These are phyloP conservation scores for Eucriotettix oculatus DNA, from an alignment of 2,888 invertebrate species.

Conservation along the genomic window DNA sequence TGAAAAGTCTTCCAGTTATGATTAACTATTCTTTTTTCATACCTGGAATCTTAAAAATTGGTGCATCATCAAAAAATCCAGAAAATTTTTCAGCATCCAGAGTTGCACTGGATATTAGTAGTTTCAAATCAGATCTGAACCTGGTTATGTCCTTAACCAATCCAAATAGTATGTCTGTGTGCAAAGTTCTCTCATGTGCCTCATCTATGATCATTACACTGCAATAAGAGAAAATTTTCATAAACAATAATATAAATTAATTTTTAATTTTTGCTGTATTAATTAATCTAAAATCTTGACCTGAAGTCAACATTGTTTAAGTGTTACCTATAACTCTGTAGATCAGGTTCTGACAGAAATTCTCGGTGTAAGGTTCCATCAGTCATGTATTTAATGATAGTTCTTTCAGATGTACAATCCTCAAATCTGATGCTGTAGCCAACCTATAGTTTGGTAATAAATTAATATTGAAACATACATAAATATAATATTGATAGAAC, in stretches of 20 bases:
- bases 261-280: background rate
- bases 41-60: constrained; percentile 85
- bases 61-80: constrained; percentile 94
- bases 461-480: background rate
- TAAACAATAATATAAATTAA: background rate
- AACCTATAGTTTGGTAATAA: constrained; percentile 25
- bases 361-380: constrained; percentile 96
- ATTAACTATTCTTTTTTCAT: background rate
- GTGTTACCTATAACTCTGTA: constrained; percentile 61
- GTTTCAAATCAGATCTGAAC: constrained; percentile 83
- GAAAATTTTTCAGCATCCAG: constrained; percentile 97
- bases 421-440: constrained; percentile 86
- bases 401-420: constrained; percentile 95
- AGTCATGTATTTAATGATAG: constrained; percentile 96
- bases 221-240: constrained; percentile 6
- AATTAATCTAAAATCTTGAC: background rate
- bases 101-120: constrained; percentile 95
- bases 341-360: constrained; percentile 92
- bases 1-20: no score
- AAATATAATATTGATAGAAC: background rate
- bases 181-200: constrained; percentile 95
- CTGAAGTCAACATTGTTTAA: no score
- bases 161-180: constrained; percentile 96
- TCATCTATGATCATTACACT: constrained; percentile 99
- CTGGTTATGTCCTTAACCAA: constrained; percentile 90